These are phyloP conservation scores for Cotesia glomerata DNA, from an alignment of 1,140 invertebrate species.

Conservation along the genomic window DNA sequence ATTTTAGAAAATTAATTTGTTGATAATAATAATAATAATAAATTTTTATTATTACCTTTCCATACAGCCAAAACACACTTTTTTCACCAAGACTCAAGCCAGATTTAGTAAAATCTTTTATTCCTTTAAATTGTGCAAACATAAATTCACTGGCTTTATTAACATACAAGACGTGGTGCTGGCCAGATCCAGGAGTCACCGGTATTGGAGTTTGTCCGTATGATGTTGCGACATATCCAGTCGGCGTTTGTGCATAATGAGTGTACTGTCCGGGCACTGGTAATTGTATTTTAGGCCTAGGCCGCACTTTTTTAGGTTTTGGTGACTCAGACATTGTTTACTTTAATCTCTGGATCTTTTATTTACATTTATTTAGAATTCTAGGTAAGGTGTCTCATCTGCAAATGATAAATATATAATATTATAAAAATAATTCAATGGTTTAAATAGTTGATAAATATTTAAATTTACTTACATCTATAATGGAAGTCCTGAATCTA, in stretches of 20 bases:
- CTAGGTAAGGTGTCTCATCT: too few species aligned
- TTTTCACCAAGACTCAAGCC: slow-evolving; percentile 83
- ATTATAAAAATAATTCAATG: not conserved
- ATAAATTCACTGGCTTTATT: slow-evolving; percentile 76
- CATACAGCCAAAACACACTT: slow-evolving; percentile 78
- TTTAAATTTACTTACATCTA: too few species aligned
- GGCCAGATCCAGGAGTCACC: slow-evolving; percentile 61
- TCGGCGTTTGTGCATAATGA: slow-evolving; percentile 51
- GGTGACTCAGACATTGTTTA: slow-evolving; percentile 52
- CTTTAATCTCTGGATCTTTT: too few species aligned
- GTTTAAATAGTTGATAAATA: too few species aligned
- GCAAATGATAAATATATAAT: not conserved
- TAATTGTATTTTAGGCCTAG: slow-evolving; percentile 64
- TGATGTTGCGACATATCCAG: slow-evolving; percentile 52
- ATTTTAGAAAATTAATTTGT: not conserved
- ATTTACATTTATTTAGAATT: too few species aligned
- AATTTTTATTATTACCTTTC: slow-evolving; percentile 62
- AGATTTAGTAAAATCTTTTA: slow-evolving; percentile 80
- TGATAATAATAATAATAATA: not conserved
- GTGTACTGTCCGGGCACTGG: slow-evolving; percentile 61
- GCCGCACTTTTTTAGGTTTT: slow-evolving; percentile 47
- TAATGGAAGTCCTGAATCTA: too few species aligned
- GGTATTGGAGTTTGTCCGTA: slow-evolving; percentile 62
- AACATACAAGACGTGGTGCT: slow-evolving; percentile 66
- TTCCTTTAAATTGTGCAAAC: slow-evolving; percentile 76